Conservation (phyloP, 2,888 invertebrate species). For the Actias luna region DNA sequence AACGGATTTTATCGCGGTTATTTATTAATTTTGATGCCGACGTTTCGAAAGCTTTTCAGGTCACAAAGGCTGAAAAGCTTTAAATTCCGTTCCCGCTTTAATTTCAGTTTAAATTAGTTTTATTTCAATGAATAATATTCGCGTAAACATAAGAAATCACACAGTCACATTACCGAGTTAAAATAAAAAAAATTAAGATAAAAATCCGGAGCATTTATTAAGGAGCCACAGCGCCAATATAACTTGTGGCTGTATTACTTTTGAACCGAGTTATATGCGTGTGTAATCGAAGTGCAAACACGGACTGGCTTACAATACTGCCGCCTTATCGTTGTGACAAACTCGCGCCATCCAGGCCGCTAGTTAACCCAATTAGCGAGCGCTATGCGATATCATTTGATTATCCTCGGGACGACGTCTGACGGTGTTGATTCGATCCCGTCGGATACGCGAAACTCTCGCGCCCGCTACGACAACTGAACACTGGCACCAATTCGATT, state of each 20-base stretch:
- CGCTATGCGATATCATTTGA: constrained; percentile 72
- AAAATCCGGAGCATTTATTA: too few species aligned
- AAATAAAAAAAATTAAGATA: too few species aligned
- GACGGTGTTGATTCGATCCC: constrained; percentile 70
- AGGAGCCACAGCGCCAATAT: too few species aligned
- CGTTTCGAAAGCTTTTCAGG: too few species aligned
- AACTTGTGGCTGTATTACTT: neutral
- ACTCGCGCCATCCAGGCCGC: constrained; percentile 43
- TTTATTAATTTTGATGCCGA: too few species aligned
- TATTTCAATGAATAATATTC: too few species aligned
- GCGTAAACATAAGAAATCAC: too few species aligned
- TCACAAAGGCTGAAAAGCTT: too few species aligned
- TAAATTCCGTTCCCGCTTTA: too few species aligned
- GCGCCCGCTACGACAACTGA: constrained; percentile 32
- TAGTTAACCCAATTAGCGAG: constrained; percentile 64
- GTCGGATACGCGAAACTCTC: neutral
- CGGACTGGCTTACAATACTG: neutral
- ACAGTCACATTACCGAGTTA: too few species aligned
- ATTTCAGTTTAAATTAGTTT: too few species aligned
- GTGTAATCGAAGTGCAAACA: neutral
- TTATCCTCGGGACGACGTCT: constrained; percentile 55
- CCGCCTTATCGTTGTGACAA: constrained; percentile 9
- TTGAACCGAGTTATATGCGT: neutral
- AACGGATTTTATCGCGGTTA: too few species aligned
- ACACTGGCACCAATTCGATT: constrained; percentile 51